A percentile compares a stretch with the other conserved stretches of the same genome.
Conservation (phyloP, 2,797 vertebrate genomes). For the Rallus crepitans region DNA sequence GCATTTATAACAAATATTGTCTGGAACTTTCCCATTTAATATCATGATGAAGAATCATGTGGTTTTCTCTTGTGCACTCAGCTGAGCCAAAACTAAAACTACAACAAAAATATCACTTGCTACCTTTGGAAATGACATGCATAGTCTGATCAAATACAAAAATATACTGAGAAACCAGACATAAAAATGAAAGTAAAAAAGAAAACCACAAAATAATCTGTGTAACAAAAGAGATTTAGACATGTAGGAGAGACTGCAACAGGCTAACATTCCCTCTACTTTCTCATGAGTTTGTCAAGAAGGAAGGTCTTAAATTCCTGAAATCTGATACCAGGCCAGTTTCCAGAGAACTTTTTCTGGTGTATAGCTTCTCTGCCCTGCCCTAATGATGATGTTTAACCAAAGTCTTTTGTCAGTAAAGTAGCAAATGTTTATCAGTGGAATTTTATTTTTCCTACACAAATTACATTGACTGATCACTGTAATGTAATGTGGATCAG, state of each 20-base stretch:
- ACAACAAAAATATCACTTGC: not conserved
- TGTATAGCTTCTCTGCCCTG: not conserved
- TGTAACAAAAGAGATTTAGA: not conserved
- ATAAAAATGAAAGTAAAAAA: not conserved
- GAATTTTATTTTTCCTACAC: not conserved
- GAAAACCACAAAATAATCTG: not conserved
- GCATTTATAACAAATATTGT: not conserved
- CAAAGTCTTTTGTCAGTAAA: not conserved
- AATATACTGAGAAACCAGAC: not conserved
- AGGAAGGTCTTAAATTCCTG: not conserved
- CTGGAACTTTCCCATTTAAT: not conserved
- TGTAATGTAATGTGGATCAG: not conserved
- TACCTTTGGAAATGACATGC: not conserved
- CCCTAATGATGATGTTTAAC: not conserved
- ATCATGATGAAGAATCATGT: not conserved
- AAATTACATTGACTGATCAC: not conserved
- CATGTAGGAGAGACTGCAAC: not conserved
- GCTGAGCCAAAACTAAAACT: not conserved
- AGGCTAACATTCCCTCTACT: not conserved
- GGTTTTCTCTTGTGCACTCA: not conserved
- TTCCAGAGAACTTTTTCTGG: not conserved
- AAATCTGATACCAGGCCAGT: not conserved
- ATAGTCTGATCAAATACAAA: not conserved
- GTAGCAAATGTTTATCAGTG: not conserved
- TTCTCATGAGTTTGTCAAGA: not conserved